Base-by-base conservation (phyloP, 1,140 invertebrate species). In the Calephelis virginiensis region DNA sequence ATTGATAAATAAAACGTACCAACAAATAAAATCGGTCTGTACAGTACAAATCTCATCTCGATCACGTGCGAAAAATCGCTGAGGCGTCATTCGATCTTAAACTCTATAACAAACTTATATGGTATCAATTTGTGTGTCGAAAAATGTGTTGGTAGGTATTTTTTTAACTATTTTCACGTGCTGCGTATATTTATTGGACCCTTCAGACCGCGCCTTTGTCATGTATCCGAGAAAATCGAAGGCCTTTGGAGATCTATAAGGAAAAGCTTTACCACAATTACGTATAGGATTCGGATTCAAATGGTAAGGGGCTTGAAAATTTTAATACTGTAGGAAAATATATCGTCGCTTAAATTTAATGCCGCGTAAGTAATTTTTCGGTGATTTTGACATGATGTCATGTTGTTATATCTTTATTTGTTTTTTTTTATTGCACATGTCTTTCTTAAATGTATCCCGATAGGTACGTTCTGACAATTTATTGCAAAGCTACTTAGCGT, bases 201-300 rank as follows among this genome's bases (percentile, higher is more conserved):
- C 81, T 76, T 85, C 69, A 85, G 81, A 83, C 84, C 84, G 81
- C 85, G 85, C 85, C 85, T 88, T 89, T 89, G 82, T 87, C 84
- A 85, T 89, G 85, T 89, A 73, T 76, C 71, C 75, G 76, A 75
- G 80, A 81, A 88, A 87, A 90, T 84, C 86, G 85, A 83, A 88
- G 77, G 71, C 77, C 73, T 69, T 63, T 68, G 69, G 66, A 67
- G 64, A 61, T 65, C 63, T 65, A 65, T 62, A 70, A 61, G 53
- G 72, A 83, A 77, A 75, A 68, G 70, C 77, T 78, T 77, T 80
- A 78, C 83, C 84, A 85, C 85, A 88, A 90, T 87, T 87, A 89
- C 85, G 74, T 69, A 78, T 73, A 77, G 78, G 88, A 89, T 84
- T 78, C 77, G 78, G 80, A 89, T 89, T 85, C 85, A 89, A 90